Evolutionary conservation across 2,797 vertebrate species (phyloP).

Genomic region (Novumbra hubbsi): DNA sequence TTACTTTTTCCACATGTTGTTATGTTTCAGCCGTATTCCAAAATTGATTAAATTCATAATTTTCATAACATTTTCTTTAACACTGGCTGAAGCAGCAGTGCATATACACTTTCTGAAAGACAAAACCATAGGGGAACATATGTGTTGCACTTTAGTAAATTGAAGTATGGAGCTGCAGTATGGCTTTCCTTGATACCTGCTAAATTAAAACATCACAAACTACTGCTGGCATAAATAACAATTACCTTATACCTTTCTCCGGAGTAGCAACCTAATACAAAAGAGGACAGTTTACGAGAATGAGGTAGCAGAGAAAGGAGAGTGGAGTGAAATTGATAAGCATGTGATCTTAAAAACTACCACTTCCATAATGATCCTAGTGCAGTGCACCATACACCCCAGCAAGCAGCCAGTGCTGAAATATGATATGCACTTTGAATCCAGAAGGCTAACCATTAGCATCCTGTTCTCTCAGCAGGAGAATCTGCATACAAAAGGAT

Average conservation of each 20-base stretch:
- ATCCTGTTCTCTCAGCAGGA: slow-evolving; percentile 5
- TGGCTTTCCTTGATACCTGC: neutral
- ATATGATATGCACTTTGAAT: neutral
- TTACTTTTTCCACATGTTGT: no score
- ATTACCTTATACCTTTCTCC: neutral
- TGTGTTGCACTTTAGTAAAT: neutral
- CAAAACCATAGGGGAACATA: neutral
- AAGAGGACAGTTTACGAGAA: slow-evolving; percentile 5
- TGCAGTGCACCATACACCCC: neutral
- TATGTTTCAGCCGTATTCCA: no score
- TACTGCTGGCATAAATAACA: neutral
- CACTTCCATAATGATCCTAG: neutral
- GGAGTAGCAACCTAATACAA: neutral
- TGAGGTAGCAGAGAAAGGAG: neutral
- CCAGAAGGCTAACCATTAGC: slow-evolving; percentile 10
- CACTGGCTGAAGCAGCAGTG: neutral
- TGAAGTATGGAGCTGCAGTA: neutral
- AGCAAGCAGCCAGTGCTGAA: slow-evolving; percentile 3
- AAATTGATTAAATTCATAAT: no score
- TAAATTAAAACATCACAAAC: neutral
- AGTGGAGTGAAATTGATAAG: neutral
- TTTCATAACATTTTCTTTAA: neutral
- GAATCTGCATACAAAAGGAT: neutral
- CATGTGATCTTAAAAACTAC: slow-evolving; percentile 13
- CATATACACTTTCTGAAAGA: neutral